Evolutionary conservation across 2,888 invertebrate genomes (phyloP).

Genomic region (Phaonia tiefii): DNA sequence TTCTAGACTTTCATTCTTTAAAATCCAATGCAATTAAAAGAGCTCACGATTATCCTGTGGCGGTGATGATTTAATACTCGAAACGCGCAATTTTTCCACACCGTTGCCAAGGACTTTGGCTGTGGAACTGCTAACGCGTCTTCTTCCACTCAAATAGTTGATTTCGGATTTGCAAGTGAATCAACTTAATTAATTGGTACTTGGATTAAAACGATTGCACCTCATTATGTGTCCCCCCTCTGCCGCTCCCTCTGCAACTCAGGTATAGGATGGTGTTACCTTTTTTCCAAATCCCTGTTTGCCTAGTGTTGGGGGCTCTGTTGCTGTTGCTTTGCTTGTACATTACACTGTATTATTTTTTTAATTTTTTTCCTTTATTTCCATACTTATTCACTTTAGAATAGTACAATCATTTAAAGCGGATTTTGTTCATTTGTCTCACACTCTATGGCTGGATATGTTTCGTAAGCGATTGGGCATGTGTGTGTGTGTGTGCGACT

Average conservation of each 20-base stretch:
- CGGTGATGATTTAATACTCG: constrained; percentile 59
- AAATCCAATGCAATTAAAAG: neutral
- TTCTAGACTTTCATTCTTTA: neutral
- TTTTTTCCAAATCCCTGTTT: constrained; percentile 10
- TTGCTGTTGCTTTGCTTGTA: neutral
- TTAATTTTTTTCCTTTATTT: neutral
- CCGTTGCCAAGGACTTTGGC: constrained; percentile 1
- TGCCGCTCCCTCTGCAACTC: neutral
- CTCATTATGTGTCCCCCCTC: constrained; percentile 58
- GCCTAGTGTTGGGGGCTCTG: neutral
- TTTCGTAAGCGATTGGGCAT: neutral
- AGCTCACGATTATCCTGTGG: constrained; percentile 53
- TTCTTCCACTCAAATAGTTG: constrained; percentile 61
- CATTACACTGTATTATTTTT: no score
- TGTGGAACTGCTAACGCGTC: constrained; percentile 18
- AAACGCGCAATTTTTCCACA: constrained; percentile 46
- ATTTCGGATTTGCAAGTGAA: constrained; percentile 65
- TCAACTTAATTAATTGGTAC: constrained; percentile 67
- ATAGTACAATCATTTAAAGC: constrained; percentile 29
- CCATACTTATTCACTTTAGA: constrained; percentile 9
- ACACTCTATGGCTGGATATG: neutral
- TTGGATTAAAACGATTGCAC: constrained; percentile 66
- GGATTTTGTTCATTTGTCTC: constrained; percentile 30
- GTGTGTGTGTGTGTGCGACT: neutral
- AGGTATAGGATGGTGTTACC: constrained; percentile 16